Evolutionary conservation across 2,113 vertebrate species (phyloP), one percentile per base, ranked within the genome.

Genomic region (Melierax canorus): DNA sequence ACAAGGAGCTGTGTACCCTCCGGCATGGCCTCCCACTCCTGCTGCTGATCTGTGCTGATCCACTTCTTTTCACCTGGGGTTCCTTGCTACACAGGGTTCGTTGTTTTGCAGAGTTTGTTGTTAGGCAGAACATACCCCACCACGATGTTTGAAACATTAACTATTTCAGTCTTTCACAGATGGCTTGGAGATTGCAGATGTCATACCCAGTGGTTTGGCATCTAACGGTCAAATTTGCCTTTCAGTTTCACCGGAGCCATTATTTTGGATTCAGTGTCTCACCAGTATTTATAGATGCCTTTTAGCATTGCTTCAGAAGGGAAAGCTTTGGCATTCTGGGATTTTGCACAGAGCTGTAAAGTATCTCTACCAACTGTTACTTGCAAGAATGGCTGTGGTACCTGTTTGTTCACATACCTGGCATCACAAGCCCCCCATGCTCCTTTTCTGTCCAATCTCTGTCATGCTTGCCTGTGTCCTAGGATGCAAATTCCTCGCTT

Each of bases 131-230:
- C 24, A 26, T 51, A 26, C 14, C 50, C 24, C 50, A 51, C 50
- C 50, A 51, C 3, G 14, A 51, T 27, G 50, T 51, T 51, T 51
- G 50, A 27, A 26, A 51, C 50, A 50, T 50, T 50, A 50, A 50
- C 50, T 50, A 26, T 51, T 51, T 51, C 50, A 27, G 24, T 51
- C 24, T 51, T 26, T 27, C 50, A 27, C 50, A 51, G 24, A 51
- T 2, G 2, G 24, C 74, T 39, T 1, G 0, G 50, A 73, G 36
- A 19, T 21, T 7, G 3, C 24, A 26, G 43, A 43, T 17, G 27
- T 69, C 34, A 38, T n/a, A 6, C 20, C 4, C 26, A 36, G 10
- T 34, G n/a, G 7, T 58, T 48, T 56, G 18, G 16, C 15, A 34
- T 32, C 27, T 60, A 27, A 39, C 0, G 10, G 30, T 23, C 2